A percentile compares a stretch with the other conserved stretches of the same genome.
phyloP scores from a whole-genome alignment of 2,113 vertebrate species.

The Nerophis lumbriciformis region DNA sequence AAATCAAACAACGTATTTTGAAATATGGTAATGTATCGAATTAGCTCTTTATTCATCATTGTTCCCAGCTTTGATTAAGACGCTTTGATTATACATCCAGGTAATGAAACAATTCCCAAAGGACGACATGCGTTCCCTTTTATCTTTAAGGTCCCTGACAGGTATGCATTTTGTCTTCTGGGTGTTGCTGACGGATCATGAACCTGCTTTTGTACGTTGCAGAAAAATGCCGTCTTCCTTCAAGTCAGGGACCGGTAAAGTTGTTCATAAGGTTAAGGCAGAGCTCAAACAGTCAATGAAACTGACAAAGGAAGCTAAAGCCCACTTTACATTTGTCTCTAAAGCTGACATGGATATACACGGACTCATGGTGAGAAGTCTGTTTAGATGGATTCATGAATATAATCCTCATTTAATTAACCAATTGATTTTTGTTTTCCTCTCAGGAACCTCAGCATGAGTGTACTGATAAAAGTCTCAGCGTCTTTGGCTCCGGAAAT shows the following conservation, averaged over 20 bases:
- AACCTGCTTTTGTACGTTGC: conserved; percentile 2
- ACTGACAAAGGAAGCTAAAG: conserved; percentile 22
- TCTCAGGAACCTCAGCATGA: conserved; percentile 54
- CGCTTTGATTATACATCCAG: conserved; percentile 23
- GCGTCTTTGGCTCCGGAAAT: conserved; percentile 57
- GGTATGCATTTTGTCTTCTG: conserved; percentile 12
- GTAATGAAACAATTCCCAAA: conserved; percentile 30
- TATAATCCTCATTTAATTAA: background rate
- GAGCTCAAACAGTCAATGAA: conserved; percentile 56
- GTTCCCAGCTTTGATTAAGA: background rate
- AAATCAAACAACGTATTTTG: conserved; percentile 43
- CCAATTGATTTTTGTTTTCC: background rate
- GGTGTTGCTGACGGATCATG: rapidly evolving
- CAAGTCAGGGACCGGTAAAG: conserved; percentile 24
- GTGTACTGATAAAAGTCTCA: conserved; percentile 47
- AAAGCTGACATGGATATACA: conserved; percentile 44
- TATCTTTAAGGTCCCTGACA: conserved; percentile 54
- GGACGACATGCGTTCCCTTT: conserved; percentile 60
- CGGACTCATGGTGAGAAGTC: conserved; percentile 50
- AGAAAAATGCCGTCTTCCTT: conserved; percentile 61
- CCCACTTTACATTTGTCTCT: conserved; percentile 54
- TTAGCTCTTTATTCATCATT: background rate
- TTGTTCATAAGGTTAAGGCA: conserved; percentile 55
- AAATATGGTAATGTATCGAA: conserved; percentile 49
- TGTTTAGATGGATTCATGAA: background rate